Conservation (phyloP, 2,113 vertebrate species). For the Sphyrna mokarran region DNA sequence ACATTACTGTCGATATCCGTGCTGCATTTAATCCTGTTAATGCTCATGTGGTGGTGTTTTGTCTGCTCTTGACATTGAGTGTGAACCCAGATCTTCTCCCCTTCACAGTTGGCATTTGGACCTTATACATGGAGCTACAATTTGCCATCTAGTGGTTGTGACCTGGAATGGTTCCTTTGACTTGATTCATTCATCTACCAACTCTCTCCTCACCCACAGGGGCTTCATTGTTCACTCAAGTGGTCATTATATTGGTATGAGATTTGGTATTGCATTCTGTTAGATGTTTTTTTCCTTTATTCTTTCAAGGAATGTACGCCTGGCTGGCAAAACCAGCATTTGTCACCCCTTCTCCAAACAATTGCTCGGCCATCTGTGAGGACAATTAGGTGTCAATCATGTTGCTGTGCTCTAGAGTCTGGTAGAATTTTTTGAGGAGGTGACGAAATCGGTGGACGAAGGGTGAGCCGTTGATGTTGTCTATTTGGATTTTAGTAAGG, state of each 20-base stretch:
- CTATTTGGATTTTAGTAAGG: no score
- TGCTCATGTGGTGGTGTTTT: background rate
- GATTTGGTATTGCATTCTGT: background rate
- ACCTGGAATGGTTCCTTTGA: background rate
- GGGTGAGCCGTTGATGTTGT: no score
- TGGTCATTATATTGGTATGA: background rate
- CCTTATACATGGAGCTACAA: background rate
- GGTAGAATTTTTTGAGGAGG: no score
- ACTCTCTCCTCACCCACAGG: background rate
- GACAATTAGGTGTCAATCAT: no score
- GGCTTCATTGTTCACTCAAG: background rate
- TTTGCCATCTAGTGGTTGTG: background rate
- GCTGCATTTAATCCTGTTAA: no score
- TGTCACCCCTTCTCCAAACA: no score
- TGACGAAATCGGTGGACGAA: no score
- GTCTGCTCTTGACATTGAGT: background rate
- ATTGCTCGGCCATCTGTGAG: no score
- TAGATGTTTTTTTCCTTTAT: background rate
- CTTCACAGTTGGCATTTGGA: background rate
- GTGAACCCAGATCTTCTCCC: background rate
- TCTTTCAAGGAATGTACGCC: no score
- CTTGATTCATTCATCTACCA: background rate
- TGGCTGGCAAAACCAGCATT: no score
- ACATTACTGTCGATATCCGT: background rate
- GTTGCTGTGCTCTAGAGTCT: no score